Evolutionary conservation across 2,888 invertebrate species (phyloP), one percentile per base, ranked within the genome.

Genomic region (Coleophora flavipennella): DNA sequence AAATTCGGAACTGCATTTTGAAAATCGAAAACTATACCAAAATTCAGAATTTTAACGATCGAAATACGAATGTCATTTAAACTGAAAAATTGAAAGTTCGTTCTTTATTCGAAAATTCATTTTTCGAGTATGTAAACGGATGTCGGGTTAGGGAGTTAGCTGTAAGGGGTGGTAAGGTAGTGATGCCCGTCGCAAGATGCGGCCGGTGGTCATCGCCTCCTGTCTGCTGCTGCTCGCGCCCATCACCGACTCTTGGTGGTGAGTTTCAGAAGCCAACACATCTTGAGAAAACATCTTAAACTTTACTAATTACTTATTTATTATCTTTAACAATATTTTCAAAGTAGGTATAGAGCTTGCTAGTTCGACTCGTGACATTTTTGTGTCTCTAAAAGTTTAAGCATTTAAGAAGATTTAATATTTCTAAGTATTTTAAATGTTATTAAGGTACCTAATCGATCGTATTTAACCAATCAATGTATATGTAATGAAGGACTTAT

Each of bases 221-320:
- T 92, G 92, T 85, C 88, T 94, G 76, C 89, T 93, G 87, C 89
- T 94, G 84, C 90, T 93, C 87, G 92, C 92, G 88, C 93, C 93
- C 86, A 91, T 93, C 87, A 92, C 92, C 78, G 92, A 92, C 79
- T 90, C 92, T 74, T 92, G 93, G 89, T 93, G 94, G 94, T 94
- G 86, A 92, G 93, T 92, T 33, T 20, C 20, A 3, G 6, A 20
- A 4, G 6, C 20, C 20, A n/a, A n/a, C n/a, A 20, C 20, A 20
- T 20, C 20, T 20, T 20, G 3, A 20, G 20, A 20, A 20, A 20
- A 20, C 20, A 20, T 4, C 20, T 3, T 20, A n/a, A n/a, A n/a
- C n/a, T n/a, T n/a, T n/a, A n/a, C n/a, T n/a, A n/a, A n/a, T n/a
- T n/a, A n/a, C n/a, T n/a, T n/a, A n/a, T n/a, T n/a, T n/a, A n/a